phyloP scores from a whole-genome alignment of 2,888 invertebrate species.

The Lasioglossum figueresi region DNA sequence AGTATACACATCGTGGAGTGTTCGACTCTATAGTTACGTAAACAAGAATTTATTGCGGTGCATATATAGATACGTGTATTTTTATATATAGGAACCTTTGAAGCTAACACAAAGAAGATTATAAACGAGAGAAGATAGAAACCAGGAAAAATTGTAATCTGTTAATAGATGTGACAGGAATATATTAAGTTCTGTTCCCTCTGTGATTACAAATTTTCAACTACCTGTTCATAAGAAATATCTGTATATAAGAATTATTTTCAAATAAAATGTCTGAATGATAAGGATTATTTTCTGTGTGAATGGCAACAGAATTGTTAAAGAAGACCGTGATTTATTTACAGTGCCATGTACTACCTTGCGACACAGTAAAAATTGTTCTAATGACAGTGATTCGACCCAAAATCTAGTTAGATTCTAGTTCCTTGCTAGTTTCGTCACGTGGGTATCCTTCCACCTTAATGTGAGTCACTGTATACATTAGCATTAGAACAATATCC shows the following conservation, averaged over 20 bases:
- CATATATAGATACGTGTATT: conserved; percentile 41
- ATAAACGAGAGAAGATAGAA: neutral
- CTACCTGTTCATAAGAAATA: neutral
- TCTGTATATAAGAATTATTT: neutral
- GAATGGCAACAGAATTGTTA: neutral
- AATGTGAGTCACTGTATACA: too few species aligned
- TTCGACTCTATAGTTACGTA: neutral
- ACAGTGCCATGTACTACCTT: neutral
- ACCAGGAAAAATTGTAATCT: neutral
- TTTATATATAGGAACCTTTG: conserved; percentile 48
- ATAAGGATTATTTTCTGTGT: neutral
- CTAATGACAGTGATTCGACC: too few species aligned
- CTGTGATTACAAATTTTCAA: neutral
- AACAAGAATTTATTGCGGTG: conserved; percentile 21
- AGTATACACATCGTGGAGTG: neutral
- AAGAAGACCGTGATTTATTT: neutral
- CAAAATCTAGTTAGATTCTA: too few species aligned
- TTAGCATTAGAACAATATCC: conserved; percentile 22
- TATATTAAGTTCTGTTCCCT: neutral
- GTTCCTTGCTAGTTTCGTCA: too few species aligned
- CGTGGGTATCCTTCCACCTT: too few species aligned
- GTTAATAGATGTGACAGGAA: neutral
- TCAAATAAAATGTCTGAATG: neutral
- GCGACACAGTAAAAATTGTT: too few species aligned
- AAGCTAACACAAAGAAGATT: neutral